Conservation (phyloP, 2,888 invertebrate species). For the Limnephilus rhombicus region DNA sequence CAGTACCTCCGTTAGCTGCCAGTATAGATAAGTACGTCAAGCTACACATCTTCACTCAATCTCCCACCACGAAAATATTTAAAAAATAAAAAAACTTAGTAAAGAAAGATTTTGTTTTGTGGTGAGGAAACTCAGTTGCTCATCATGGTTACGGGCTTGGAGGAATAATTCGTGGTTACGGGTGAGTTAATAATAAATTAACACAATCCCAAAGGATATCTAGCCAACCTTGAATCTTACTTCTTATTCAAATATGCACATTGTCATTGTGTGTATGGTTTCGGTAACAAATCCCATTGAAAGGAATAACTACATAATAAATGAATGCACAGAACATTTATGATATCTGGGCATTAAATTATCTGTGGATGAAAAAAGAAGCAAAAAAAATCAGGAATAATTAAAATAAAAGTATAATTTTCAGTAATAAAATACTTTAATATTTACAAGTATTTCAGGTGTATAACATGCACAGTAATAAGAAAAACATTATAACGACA, state of each 20-base stretch:
- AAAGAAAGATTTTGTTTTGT: background rate
- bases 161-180: background rate
- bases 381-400: background rate
- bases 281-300: background rate
- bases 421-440: background rate
- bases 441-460: background rate
- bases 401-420: background rate
- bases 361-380: background rate
- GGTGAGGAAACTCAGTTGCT: background rate
- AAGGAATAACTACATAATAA: background rate
- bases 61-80: background rate
- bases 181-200: background rate
- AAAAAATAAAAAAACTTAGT: background rate
- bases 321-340: background rate
- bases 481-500: background rate
- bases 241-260: background rate
- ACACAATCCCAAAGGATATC: background rate
- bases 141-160: background rate
- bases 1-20: too few relatives aligned
- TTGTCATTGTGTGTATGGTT: background rate
- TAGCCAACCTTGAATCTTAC: background rate
- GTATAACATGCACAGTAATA: background rate
- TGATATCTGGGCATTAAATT: background rate
- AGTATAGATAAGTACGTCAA: background rate
- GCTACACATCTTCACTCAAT: background rate